Percentiles rank a stretch among this genome's conserved stretches.
Evolutionary conservation across 2,797 vertebrate species (phyloP).

Genomic region (Psittacula derbiana): DNA sequence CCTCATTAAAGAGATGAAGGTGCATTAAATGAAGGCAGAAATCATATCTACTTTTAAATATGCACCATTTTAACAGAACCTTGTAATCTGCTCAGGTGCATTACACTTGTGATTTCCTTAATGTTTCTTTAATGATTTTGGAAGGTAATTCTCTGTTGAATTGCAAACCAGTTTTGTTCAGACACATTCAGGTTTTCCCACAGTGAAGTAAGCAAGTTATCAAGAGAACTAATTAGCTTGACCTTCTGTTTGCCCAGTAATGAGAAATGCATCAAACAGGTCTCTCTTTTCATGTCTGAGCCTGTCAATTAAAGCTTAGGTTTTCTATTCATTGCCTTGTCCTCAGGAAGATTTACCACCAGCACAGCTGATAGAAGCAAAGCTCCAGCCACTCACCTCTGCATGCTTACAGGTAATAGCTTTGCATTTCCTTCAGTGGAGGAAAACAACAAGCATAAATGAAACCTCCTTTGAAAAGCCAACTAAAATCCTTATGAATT

Average conservation of each 20-base stretch:
- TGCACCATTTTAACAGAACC: conserved; percentile 16
- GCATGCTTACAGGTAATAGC: background rate
- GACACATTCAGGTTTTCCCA: conserved; percentile 29
- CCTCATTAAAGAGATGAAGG: conserved; percentile 18
- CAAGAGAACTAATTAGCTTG: conserved; percentile 63
- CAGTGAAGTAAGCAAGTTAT: conserved; percentile 16
- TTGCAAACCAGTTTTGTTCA: conserved; percentile 45
- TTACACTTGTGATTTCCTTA: conserved; percentile 41
- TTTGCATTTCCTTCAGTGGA: conserved; percentile 36
- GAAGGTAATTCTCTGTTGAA: conserved; percentile 45
- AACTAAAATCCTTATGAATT: background rate
- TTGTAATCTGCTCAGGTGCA: conserved; percentile 57
- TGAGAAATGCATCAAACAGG: conserved; percentile 43
- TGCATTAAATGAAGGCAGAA: conserved; percentile 31
- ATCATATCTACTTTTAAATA: conserved; percentile 31
- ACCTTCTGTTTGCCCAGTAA: conserved; percentile 47
- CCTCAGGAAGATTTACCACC: conserved; percentile 2
- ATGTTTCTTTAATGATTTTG: conserved; percentile 54
- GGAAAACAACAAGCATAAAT: background rate
- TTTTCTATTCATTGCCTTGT: background rate
- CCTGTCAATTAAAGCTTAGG: conserved; percentile 16
- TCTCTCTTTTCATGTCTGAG: conserved; percentile 20
- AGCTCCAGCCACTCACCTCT: conserved; percentile 7
- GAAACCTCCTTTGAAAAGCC: background rate
- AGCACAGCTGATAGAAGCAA: background rate